These are phyloP conservation scores for Centropyge bicolor DNA, from an alignment of 2,797 vertebrate genomes.

Conservation along the genomic window DNA sequence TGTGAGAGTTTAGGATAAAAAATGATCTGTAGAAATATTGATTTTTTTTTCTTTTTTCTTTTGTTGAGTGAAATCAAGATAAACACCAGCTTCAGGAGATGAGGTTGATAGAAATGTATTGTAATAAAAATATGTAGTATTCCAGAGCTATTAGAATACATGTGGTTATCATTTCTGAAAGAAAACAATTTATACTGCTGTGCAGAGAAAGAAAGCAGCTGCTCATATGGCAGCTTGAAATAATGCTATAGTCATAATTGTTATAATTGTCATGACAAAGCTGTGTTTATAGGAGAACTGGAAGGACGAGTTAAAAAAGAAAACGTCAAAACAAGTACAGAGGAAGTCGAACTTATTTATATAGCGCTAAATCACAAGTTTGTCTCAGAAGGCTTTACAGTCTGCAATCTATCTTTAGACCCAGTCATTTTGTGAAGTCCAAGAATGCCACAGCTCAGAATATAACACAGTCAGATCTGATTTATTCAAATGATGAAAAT, in stretches of 20 bases:
- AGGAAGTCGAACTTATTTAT: conserved; percentile 9
- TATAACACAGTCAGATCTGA: background rate
- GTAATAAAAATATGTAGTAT: conserved; percentile 1
- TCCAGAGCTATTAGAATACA: background rate
- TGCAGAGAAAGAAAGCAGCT: background rate
- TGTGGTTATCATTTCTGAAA: conserved; percentile 4
- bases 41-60: background rate
- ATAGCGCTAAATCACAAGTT: conserved; percentile 22
- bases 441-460: background rate
- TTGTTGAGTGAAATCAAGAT: conserved; percentile 1
- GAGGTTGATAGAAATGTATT: background rate
- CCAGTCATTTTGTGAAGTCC: conserved; percentile 16
- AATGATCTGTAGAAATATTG: background rate
- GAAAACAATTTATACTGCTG: conserved; percentile 10
- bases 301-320: background rate
- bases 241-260: background rate
- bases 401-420: conserved; percentile 6
- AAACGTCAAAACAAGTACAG: background rate
- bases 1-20: background rate
- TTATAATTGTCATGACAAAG: conserved; percentile 16
- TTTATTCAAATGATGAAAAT: background rate
- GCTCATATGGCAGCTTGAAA: background rate
- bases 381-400: conserved; percentile 12
- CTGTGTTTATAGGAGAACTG: conserved; percentile 13
- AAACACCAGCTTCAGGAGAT: background rate